Base-by-base conservation (phyloP, 2,888 invertebrate genomes). In the Aphidius colemani region DNA sequence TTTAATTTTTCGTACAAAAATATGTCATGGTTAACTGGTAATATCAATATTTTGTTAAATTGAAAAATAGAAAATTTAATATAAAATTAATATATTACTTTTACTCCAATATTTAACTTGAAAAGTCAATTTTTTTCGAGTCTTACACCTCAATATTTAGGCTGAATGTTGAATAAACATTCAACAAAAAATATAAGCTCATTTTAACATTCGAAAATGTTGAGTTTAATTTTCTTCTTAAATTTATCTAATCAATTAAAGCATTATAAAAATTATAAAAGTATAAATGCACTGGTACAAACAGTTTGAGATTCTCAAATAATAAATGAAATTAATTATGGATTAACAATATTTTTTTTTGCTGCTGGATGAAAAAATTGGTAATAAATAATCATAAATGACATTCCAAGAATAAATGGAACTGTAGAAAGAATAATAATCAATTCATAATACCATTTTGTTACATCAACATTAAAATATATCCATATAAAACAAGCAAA, bases 311-410 rank as follows among this genome's bases (percentile, higher is more conserved):
- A 30, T 39, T 30, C 9, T 39, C 3, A 8, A 51, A n/a, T 1
- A n/a, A 9, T 5, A 30, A 6, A 30, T 50, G 8, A 50, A 30
- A 30, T 50, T 30, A 30, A 30, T 50, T 9, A 45, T 40, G 48
- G 11, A 48, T 41, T 13, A 39, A 46, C 50, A 10, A 50, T 7
- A 39, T 40, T 39, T 7, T 40, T 63, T 60, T 75, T 78, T 13
- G 70, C 63, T 8, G 73, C 67, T 0, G 92, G 92, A 83, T 93
- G 92, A 71, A 90, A 90, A 70, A 85, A 87, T 66, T 85, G 84
- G 77, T 93, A 93, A 79, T 93, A 93, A 1, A 90, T 70, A 49
- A 89, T 81, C 91, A 93, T 91, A 69, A 89, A 86, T 4, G 84
- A 73, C 61, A 92, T 84, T 6, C 93, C 92, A 7, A 90, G 63